Conservation (phyloP, 2,888 invertebrate genomes). For the Noctua comes region DNA sequence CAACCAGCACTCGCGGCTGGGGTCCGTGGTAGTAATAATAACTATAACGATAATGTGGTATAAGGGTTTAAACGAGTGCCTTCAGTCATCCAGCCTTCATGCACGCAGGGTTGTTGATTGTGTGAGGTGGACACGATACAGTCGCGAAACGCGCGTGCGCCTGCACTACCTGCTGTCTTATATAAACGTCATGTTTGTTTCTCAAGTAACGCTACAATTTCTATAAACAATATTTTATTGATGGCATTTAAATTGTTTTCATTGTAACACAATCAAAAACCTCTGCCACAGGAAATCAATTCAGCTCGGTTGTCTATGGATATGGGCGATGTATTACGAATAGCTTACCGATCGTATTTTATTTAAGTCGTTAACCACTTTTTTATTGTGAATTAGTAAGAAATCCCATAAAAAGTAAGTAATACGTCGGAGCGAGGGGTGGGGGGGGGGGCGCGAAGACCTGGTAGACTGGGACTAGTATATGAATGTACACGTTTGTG, state of each 20-base stretch:
- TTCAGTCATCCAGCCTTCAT: constrained; percentile 89
- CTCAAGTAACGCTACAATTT: constrained; percentile 57
- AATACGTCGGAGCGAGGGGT: constrained; percentile 47
- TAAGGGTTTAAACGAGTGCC: constrained; percentile 89
- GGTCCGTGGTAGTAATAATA: constrained; percentile 69
- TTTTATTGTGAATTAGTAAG: constrained; percentile 51
- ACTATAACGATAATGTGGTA: constrained; percentile 79
- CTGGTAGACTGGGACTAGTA: constrained; percentile 55
- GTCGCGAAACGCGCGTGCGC: constrained; percentile 54
- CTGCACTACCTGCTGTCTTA: constrained; percentile 31
- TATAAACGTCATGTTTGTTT: constrained; percentile 42
- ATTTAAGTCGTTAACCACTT: constrained; percentile 68
- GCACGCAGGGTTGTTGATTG: constrained; percentile 86
- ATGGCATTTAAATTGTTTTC: constrained; percentile 58
- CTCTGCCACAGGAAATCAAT: constrained; percentile 68
- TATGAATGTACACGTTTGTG: constrained; percentile 56
- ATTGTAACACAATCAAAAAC: constrained; percentile 73
- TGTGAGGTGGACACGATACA: constrained; percentile 79
- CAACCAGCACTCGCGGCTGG: constrained; percentile 48
- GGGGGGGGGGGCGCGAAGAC: constrained; percentile 31
- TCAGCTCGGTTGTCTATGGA: constrained; percentile 71
- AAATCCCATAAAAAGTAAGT: constrained; percentile 52
- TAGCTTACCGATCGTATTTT: constrained; percentile 75
- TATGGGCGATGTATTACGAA: constrained; percentile 69
- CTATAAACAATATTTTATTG: constrained; percentile 54